phyloP scores from a whole-genome alignment of 2,113 vertebrate genomes.

The Leucosticte australis region DNA sequence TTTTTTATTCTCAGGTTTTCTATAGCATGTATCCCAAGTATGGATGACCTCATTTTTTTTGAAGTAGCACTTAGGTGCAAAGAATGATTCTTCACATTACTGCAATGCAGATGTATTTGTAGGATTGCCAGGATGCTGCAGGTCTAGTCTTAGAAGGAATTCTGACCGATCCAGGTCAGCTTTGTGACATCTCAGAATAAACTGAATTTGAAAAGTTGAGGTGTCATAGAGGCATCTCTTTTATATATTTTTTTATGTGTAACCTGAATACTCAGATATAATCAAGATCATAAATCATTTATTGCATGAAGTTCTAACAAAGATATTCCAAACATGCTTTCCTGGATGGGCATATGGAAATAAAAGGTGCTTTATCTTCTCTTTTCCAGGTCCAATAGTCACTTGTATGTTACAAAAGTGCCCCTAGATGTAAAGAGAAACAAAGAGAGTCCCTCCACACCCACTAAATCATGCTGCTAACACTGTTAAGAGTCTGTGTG shows the following conservation, averaged over 20 bases:
- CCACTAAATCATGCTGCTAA: neutral
- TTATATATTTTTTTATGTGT: neutral
- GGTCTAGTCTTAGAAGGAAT: neutral
- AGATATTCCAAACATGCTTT: neutral
- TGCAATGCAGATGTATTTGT: neutral
- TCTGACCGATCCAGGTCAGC: neutral
- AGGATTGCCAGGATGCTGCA: neutral
- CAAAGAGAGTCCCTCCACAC: neutral
- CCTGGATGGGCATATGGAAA: neutral
- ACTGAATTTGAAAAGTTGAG: neutral
- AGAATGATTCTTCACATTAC: neutral
- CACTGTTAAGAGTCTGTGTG: neutral
- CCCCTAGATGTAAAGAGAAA: neutral
- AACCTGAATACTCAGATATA: neutral
- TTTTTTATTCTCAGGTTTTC: neutral
- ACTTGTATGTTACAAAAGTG: neutral
- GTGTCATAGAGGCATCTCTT: neutral
- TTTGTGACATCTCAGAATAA: neutral
- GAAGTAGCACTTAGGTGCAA: neutral
- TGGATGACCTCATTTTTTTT: neutral
- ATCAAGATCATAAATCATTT: neutral
- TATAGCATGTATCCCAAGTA: neutral
- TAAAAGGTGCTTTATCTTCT: neutral
- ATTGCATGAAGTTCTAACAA: neutral
- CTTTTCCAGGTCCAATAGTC: neutral